Percentiles rank a stretch among this genome's conserved stretches.
phyloP scores from a whole-genome alignment of 2,113 vertebrate species.

The Leptodactylus fuscus region DNA sequence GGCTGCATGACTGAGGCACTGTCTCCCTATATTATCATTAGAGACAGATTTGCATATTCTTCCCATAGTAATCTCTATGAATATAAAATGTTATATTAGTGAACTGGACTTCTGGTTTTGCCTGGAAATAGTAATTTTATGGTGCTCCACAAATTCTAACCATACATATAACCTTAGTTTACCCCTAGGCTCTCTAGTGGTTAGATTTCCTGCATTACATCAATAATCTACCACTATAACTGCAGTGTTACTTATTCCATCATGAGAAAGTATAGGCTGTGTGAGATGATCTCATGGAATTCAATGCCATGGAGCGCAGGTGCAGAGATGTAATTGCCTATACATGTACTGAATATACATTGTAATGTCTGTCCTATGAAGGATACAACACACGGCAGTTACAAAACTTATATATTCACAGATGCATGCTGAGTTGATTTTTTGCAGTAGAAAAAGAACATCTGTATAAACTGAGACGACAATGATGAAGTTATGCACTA shows the following conservation, averaged over 20 bases:
- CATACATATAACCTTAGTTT: neutral
- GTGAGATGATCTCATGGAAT: neutral
- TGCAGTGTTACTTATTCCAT: neutral
- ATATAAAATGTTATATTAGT: neutral
- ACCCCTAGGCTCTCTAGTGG: neutral
- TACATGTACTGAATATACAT: no score
- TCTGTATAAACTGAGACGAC: no score
- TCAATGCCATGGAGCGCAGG: neutral
- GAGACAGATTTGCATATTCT: no score
- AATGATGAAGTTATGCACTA: no score
- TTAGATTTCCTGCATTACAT: constrained; percentile 14
- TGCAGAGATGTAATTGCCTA: neutral
- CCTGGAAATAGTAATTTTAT: neutral
- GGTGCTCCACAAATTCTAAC: neutral
- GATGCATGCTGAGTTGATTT: no score
- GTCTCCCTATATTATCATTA: no score
- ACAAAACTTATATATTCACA: no score
- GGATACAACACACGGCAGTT: no score
- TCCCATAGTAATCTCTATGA: no score
- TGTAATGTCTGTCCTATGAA: neutral
- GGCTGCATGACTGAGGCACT: no score
- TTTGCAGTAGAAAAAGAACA: no score
- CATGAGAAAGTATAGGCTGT: neutral
- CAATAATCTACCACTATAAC: neutral
- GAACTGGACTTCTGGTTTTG: neutral